A percentile compares a stretch with the other conserved stretches of the same genome.
Conservation (phyloP, 2,113 vertebrate genomes). For the Callipepla californica region DNA sequence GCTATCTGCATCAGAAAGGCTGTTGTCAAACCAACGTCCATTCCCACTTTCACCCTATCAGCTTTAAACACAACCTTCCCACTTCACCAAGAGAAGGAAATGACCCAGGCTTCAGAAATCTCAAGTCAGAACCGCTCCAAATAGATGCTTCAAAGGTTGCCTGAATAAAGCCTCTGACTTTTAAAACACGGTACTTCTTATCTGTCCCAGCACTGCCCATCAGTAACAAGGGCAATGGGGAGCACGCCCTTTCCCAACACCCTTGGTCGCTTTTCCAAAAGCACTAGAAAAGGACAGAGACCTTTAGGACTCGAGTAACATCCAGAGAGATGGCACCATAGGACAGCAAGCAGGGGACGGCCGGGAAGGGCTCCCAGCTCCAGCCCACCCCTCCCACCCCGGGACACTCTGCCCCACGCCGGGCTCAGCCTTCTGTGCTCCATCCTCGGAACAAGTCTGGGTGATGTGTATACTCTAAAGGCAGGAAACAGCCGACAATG, state of each 20-base stretch:
- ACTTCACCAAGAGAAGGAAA: not conserved
- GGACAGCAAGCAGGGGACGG: too few relatives aligned
- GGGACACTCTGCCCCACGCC: too few relatives aligned
- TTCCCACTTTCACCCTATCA: not conserved
- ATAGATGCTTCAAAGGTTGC: not conserved
- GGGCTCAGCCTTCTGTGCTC: not conserved
- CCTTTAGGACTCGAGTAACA: not conserved
- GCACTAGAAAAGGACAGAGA: not conserved
- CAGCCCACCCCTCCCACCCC: not conserved
- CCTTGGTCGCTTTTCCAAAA: not conserved
- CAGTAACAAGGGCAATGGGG: not conserved
- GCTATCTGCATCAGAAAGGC: not conserved
- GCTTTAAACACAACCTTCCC: not conserved
- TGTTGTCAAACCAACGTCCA: not conserved
- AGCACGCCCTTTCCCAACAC: not conserved
- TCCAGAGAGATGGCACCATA: not conserved
- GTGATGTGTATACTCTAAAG: not conserved
- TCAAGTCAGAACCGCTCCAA: not conserved
- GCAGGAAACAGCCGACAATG: not conserved
- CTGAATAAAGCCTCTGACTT: not conserved
- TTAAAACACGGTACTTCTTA: accelerated
- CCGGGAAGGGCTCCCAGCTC: not conserved
- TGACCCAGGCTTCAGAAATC: not conserved
- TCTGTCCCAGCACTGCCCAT: not conserved
- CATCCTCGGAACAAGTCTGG: accelerated